These are phyloP conservation scores for Marisa cornuarietis DNA, from an alignment of 1,140 invertebrate genomes.

Conservation along the genomic window DNA sequence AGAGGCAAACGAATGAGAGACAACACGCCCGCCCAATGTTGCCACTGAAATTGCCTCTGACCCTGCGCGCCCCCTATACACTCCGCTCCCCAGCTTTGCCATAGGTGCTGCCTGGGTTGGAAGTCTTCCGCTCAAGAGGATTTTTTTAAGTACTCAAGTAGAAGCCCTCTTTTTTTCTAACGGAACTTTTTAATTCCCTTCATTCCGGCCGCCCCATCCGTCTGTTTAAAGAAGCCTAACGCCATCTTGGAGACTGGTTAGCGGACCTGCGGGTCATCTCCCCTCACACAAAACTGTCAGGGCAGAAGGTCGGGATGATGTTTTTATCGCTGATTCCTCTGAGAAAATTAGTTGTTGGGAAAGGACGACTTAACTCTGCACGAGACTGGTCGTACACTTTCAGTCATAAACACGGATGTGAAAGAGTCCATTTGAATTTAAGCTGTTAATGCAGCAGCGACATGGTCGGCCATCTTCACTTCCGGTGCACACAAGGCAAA, in stretches of 20 bases:
- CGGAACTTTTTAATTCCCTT: conserved; percentile 8
- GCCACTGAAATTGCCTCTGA: conserved; percentile 17
- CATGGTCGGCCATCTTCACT: too few species aligned
- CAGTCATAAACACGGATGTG: too few species aligned
- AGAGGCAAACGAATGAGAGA: conserved; percentile 2
- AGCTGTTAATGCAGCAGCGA: too few species aligned
- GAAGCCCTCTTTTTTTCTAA: too few species aligned
- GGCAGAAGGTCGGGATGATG: neutral
- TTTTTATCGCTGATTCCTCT: neutral
- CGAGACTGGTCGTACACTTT: too few species aligned
- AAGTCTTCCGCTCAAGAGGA: neutral
- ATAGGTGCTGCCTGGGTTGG: conserved; percentile 3
- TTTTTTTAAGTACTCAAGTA: too few species aligned
- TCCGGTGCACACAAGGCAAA: too few species aligned
- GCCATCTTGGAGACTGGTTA: conserved; percentile 25
- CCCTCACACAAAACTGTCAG: neutral
- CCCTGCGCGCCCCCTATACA: conserved; percentile 20
- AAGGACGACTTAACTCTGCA: too few species aligned
- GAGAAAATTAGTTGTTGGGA: neutral
- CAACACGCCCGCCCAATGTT: conserved; percentile 16
- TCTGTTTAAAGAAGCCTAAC: conserved; percentile 23
- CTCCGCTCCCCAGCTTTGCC: conserved; percentile 23
- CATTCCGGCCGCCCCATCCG: conserved; percentile 21
- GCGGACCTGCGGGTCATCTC: conserved; percentile 1
- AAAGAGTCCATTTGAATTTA: too few species aligned